Evolutionary conservation across 2,888 invertebrate species (phyloP), one percentile per base, ranked within the genome.

Genomic region (Ormyrus thymus): DNA sequence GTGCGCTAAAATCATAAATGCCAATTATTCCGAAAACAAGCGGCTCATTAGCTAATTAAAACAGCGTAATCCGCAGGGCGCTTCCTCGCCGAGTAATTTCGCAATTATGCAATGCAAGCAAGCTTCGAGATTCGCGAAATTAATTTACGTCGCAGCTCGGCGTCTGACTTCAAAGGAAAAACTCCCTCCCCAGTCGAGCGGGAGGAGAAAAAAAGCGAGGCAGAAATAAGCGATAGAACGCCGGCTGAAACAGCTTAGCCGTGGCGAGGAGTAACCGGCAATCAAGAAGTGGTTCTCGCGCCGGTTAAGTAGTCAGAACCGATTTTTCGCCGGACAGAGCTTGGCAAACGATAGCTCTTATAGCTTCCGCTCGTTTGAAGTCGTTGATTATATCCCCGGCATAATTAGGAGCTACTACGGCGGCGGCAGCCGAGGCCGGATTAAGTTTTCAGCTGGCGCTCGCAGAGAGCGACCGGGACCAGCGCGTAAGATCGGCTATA

Each of bases 391-490:
- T 83, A 83, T 83, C 82, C 82, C 80, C 51, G 69, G 78, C 76
- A 81, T 85, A 83, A 84, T 85, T 84, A 85, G 82, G 81, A 81
- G 80, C 73, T 66, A 69, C 53, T 68, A 66, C 71, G 59, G 43
- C 7, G 59, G n/a, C 50, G 72, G 6, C 48, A 46, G 59, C 65
- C 74, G 72, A 79, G 76, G 81, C 68, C 72, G 82, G 84, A 82
- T 85, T 83, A 86, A 85, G 83, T 87, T 86, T 86, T 85, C 84
- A 84, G 79, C 79, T 83, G 81, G 83, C 3, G 29, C 29, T 29
- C 29, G 29, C 29, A 29, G 29, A 29, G 29, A 29, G 29, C 29
- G 29, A 29, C 55, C 51, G 65, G 78, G 82, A 29, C 9, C 43
- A 81, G 66, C 79, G 76, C 76, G 80, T 83, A 85, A 86, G 86